phyloP scores from a whole-genome alignment of 1,140 invertebrate species.

The Zelostemma sp. region DNA sequence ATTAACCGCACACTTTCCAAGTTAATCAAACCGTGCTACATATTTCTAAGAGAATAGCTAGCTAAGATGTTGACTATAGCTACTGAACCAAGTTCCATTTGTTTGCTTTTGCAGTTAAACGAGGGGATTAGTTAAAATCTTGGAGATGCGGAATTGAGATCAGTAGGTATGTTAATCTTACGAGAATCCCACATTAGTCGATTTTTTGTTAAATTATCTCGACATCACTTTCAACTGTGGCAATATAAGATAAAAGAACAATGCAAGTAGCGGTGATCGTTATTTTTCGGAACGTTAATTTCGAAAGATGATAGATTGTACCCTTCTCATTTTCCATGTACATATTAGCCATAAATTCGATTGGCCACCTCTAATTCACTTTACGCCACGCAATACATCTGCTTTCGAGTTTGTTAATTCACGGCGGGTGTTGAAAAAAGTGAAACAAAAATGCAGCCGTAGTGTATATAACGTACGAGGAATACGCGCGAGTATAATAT shows the following conservation, averaged over 20 bases:
- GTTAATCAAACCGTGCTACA: constrained; percentile 6
- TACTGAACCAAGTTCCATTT: constrained; percentile 16
- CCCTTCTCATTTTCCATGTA: constrained; percentile 10
- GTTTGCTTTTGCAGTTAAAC: constrained; percentile 7
- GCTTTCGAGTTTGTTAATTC: constrained; percentile 16
- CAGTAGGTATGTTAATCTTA: constrained; percentile 7
- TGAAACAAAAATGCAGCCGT: constrained; percentile 14
- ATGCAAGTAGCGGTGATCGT: too few relatives aligned
- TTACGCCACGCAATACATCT: constrained; percentile 15
- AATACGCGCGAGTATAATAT: constrained; percentile 6
- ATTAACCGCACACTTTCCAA: constrained; percentile 1
- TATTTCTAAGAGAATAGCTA: constrained; percentile 1
- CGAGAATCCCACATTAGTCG: neutral
- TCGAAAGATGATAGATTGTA: neutral
- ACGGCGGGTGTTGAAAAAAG: constrained; percentile 26
- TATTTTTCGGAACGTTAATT: too few relatives aligned
- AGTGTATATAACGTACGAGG: constrained; percentile 20
- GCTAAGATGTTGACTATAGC: constrained; percentile 6
- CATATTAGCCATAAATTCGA: constrained; percentile 29
- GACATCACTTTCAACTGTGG: too few relatives aligned
- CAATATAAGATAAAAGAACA: too few relatives aligned
- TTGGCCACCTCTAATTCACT: constrained; percentile 19
- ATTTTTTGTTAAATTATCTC: too few relatives aligned
- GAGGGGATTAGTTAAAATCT: constrained; percentile 9
- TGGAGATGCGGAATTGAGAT: constrained; percentile 11